These are phyloP conservation scores for Cheirogaleus medius DNA, from an alignment of 2,113 vertebrate genomes.

Conservation along the genomic window DNA sequence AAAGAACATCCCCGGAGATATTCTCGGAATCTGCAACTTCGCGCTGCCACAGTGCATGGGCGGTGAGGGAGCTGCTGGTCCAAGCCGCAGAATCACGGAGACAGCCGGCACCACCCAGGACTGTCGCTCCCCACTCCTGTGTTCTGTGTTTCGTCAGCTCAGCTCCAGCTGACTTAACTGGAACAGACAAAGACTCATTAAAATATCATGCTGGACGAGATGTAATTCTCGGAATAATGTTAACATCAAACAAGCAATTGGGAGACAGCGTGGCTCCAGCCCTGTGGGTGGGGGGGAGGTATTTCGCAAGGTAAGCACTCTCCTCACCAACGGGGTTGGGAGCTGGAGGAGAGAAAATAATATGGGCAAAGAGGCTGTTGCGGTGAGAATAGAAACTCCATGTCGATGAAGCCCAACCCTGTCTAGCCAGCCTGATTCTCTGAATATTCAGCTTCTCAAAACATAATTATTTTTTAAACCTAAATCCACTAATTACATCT, in stretches of 20 bases:
- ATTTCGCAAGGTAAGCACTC: background rate
- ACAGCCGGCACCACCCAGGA: background rate
- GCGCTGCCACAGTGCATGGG: background rate
- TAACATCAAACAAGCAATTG: constrained; percentile 62
- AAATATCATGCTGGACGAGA: constrained; percentile 62
- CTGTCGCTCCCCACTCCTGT: background rate
- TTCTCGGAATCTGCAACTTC: background rate
- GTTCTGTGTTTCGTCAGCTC: constrained; percentile 24
- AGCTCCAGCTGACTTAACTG: constrained; percentile 53
- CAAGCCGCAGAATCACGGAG: background rate
- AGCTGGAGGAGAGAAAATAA: background rate
- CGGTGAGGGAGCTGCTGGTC: background rate
- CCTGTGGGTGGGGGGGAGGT: background rate
- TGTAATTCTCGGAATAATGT: constrained; percentile 65
- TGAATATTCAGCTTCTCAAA: constrained; percentile 21
- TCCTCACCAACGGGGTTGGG: background rate
- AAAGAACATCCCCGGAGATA: background rate
- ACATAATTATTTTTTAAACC: background rate
- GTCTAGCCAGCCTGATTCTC: background rate
- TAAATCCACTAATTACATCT: background rate
- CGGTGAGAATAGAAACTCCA: background rate
- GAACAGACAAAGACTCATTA: constrained; percentile 65
- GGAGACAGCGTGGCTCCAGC: background rate
- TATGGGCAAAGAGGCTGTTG: background rate
- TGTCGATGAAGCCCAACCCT: background rate